Conservation (phyloP, 1,140 invertebrate species). For the Achatina immaculata region DNA sequence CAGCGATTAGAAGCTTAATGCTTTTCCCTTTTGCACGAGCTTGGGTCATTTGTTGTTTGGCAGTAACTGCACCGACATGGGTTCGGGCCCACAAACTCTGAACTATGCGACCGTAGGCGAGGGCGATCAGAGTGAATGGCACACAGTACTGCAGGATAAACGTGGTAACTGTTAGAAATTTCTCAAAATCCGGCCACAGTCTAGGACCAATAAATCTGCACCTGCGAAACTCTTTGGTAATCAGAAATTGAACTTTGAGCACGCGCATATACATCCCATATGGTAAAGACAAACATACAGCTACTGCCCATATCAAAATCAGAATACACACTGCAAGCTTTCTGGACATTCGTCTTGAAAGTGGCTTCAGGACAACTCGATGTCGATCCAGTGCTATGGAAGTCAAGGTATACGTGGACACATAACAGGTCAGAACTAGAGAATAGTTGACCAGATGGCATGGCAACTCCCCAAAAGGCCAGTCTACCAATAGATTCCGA, state of each 20-base stretch:
- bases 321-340: slow-evolving; percentile 69
- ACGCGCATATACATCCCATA: slow-evolving; percentile 72
- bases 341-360: slow-evolving; percentile 70
- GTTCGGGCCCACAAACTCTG: slow-evolving; percentile 60
- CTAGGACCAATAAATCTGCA: slow-evolving; percentile 68
- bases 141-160: slow-evolving; percentile 74
- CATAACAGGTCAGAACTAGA: slow-evolving; percentile 73
- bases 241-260: slow-evolving; percentile 37
- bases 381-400: slow-evolving; percentile 75
- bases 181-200: slow-evolving; percentile 62
- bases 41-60: slow-evolving; percentile 60
- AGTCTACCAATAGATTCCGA: slow-evolving; percentile 63
- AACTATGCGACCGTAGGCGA: slow-evolving; percentile 69
- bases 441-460: slow-evolving; percentile 74
- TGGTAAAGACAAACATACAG: slow-evolving; percentile 72
- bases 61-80: slow-evolving; percentile 61
- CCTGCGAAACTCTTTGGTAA: slow-evolving; percentile 43
- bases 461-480: slow-evolving; percentile 72
- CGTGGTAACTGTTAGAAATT: slow-evolving; percentile 70
- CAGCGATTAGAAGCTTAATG: slow-evolving; percentile 71
- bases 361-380: slow-evolving; percentile 72
- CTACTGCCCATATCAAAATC: slow-evolving; percentile 72
- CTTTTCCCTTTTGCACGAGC: slow-evolving; percentile 67
- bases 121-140: slow-evolving; percentile 71
- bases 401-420: slow-evolving; percentile 74